A percentile compares a stretch with the other conserved stretches of the same genome.
These are phyloP conservation scores for Prinia subflava DNA, from an alignment of 2,113 vertebrate species.

Conservation along the genomic window DNA sequence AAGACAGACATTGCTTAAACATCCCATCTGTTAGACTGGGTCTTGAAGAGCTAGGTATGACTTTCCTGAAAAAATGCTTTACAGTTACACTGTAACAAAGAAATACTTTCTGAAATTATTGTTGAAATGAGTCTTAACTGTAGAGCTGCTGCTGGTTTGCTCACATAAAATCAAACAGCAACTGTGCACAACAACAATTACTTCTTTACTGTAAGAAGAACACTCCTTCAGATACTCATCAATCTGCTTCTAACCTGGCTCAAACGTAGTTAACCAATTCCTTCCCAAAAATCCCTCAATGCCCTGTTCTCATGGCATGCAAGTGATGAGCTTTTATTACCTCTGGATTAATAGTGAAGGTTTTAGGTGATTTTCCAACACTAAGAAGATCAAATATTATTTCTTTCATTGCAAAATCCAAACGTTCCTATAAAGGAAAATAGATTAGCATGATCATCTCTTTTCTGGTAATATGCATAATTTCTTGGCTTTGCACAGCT, in stretches of 20 bases:
- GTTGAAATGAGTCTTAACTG: neutral
- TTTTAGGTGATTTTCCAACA: slow-evolving; percentile 98
- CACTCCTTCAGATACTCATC: neutral
- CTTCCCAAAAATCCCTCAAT: neutral
- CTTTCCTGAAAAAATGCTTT: neutral
- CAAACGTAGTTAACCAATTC: neutral
- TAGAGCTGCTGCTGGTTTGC: neutral
- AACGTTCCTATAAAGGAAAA: slow-evolving; percentile 85
- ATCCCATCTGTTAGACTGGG: neutral
- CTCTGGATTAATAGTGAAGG: slow-evolving; percentile 99
- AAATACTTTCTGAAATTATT: neutral
- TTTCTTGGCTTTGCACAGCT: neutral
- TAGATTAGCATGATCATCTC: neutral
- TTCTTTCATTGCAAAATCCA: slow-evolving; percentile 99
- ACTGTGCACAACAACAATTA: neutral
- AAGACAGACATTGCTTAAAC: neutral
- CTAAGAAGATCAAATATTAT: slow-evolving; percentile 99
- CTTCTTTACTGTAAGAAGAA: neutral
- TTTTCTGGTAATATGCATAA: neutral
- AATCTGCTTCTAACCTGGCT: neutral
- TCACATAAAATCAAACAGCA: neutral
- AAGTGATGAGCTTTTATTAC: slow-evolving; percentile 67
- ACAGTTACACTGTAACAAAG: neutral
- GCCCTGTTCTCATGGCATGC: neutral
- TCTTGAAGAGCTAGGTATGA: neutral